phyloP scores from a whole-genome alignment of 2,113 vertebrate genomes.

The Pomatostomus ruficeps region DNA sequence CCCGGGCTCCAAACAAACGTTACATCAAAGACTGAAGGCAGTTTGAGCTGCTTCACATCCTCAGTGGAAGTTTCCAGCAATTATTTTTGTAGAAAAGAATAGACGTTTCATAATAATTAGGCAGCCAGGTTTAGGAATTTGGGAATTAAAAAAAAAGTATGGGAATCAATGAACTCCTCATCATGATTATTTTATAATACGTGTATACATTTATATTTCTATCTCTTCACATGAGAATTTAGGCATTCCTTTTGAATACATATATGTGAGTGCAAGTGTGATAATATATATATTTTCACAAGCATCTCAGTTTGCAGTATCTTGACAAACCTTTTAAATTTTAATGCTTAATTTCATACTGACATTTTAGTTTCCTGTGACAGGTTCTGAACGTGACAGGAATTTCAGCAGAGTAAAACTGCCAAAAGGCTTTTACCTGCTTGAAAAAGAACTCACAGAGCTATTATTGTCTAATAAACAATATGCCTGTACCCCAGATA shows the following conservation, averaged over 20 bases:
- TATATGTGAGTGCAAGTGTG: no score
- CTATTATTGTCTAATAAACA: conserved; percentile 47
- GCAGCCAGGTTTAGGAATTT: not conserved
- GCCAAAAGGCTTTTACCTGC: conserved; percentile 33
- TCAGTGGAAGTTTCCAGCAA: not conserved
- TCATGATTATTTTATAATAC: no score
- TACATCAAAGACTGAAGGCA: not conserved
- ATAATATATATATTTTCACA: not conserved
- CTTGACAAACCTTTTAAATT: not conserved
- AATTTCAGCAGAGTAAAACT: not conserved
- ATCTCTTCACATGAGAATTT: not conserved
- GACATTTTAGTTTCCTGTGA: not conserved
- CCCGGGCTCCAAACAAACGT: not conserved
- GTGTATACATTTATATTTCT: not conserved
- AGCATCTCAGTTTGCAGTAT: not conserved
- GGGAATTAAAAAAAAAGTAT: not conserved
- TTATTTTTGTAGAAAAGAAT: not conserved
- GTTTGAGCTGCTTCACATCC: not conserved
- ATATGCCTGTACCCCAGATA: not conserved
- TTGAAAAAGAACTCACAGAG: not conserved
- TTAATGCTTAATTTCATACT: not conserved
- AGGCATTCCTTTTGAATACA: not conserved
- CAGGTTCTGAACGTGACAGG: not conserved
- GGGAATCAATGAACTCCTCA: not conserved
- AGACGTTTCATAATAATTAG: not conserved